These are phyloP conservation scores for Megaceryle maxima DNA, from an alignment of 2,113 vertebrate genomes.

Conservation along the genomic window DNA sequence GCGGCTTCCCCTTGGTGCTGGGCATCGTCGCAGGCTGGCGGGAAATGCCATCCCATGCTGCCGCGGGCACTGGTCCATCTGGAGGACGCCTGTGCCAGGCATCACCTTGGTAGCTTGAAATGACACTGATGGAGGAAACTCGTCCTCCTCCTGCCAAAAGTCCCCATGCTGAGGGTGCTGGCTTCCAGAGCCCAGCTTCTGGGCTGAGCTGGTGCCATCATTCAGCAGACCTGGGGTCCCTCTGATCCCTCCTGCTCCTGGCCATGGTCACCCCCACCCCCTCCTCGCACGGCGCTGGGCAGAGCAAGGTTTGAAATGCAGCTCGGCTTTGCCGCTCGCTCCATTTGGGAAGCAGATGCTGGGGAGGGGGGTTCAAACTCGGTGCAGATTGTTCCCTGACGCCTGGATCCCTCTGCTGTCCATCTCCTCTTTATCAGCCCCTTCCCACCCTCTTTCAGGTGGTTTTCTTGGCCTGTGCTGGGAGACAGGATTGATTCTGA, in stretches of 20 bases:
- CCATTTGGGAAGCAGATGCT: slow-evolving; percentile 67
- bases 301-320: neutral
- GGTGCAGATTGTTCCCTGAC: neutral
- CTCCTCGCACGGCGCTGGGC: neutral
- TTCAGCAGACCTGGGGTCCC: neutral
- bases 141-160: neutral
- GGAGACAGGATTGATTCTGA: neutral
- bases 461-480: slow-evolving; percentile 2
- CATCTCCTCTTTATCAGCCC: neutral
- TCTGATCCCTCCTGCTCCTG: neutral
- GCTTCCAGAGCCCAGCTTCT: neutral
- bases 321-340: neutral
- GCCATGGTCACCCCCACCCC: neutral
- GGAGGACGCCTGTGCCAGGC: neutral
- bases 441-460: slow-evolving; percentile 13
- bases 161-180: neutral
- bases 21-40: neutral
- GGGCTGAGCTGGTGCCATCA: neutral
- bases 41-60: fast-evolving
- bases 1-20: fast-evolving
- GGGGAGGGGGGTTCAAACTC: neutral
- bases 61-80: neutral
- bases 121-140: neutral
- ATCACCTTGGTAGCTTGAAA: neutral
- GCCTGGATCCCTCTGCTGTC: neutral